phyloP scores from a whole-genome alignment of 2,888 invertebrate species.

The Tetanocera ferruginea region DNA sequence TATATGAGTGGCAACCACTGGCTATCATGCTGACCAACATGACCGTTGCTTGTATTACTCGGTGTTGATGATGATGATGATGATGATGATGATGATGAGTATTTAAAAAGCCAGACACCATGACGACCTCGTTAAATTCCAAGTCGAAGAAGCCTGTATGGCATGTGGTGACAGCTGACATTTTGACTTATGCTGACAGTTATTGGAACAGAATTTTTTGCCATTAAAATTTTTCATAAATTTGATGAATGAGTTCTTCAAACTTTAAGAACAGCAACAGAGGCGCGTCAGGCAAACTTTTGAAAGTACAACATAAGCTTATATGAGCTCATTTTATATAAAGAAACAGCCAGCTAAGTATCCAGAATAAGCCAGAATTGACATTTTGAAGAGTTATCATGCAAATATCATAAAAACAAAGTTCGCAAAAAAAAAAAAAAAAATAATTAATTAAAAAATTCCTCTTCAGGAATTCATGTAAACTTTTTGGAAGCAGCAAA shows the following conservation, averaged over 20 bases:
- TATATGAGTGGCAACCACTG: too few relatives aligned
- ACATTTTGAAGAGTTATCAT: too few relatives aligned
- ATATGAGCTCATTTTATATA: too few relatives aligned
- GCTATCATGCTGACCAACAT: neutral
- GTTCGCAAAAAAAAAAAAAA: neutral
- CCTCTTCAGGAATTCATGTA: neutral
- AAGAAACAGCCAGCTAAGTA: too few relatives aligned
- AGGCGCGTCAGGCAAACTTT: too few relatives aligned
- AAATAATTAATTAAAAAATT: neutral
- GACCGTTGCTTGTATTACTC: neutral
- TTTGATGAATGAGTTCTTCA: constrained; percentile 37
- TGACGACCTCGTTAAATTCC: constrained; percentile 44
- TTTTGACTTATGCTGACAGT: constrained; percentile 20
- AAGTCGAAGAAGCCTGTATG: constrained; percentile 13
- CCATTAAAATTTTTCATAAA: constrained; percentile 43
- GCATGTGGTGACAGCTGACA: constrained; percentile 34
- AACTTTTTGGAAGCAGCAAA: neutral
- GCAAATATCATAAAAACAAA: too few relatives aligned
- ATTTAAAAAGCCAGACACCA: constrained; percentile 49
- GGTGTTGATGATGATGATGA: constrained; percentile 1
- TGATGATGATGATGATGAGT: neutral
- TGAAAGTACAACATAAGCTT: too few relatives aligned
- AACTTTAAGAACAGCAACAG: too few relatives aligned
- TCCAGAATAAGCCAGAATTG: too few relatives aligned
- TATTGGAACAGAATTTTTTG: constrained; percentile 41